Evolutionary conservation across 2,888 invertebrate species (phyloP).

Genomic region (Lasioglossum morio): DNA sequence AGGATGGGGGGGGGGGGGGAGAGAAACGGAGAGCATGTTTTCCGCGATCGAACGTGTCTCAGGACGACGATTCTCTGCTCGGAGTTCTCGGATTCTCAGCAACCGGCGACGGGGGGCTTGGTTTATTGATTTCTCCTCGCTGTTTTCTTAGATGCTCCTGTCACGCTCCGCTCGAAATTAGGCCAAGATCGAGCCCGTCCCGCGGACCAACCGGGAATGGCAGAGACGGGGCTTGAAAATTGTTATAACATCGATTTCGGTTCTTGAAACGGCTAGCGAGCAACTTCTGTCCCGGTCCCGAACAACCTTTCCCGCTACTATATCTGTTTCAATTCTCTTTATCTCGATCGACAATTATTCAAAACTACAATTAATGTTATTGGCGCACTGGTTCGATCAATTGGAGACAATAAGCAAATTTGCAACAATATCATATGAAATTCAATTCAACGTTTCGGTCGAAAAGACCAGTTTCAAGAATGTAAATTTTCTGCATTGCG

Average conservation of each 20-base stretch:
- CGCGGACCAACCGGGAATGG: background rate
- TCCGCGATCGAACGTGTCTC: slow-evolving; percentile 14
- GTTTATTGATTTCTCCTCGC: slow-evolving; percentile 47
- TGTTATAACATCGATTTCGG: background rate
- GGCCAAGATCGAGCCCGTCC: slow-evolving; percentile 9
- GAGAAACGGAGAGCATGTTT: background rate
- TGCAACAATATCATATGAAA: too few relatives aligned
- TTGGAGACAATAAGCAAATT: too few relatives aligned
- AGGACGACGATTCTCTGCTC: slow-evolving; percentile 1
- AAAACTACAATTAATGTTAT: too few relatives aligned
- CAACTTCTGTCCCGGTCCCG: background rate
- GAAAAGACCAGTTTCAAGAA: too few relatives aligned
- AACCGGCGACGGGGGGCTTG: slow-evolving; percentile 8
- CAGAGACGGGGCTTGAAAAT: background rate
- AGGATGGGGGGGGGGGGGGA: background rate
- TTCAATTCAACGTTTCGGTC: too few relatives aligned
- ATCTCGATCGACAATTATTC: too few relatives aligned
- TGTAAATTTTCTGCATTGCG: too few relatives aligned
- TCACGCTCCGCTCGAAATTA: slow-evolving; percentile 27
- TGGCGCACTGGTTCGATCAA: too few relatives aligned
- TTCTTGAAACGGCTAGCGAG: background rate
- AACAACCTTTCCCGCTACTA: background rate
- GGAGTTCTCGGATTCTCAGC: slow-evolving; percentile 26
- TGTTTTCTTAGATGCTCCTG: slow-evolving; percentile 36
- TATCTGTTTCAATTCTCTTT: too few relatives aligned